These are phyloP conservation scores for Achlya flavicornis DNA, from an alignment of 2,888 invertebrate species.

Conservation along the genomic window DNA sequence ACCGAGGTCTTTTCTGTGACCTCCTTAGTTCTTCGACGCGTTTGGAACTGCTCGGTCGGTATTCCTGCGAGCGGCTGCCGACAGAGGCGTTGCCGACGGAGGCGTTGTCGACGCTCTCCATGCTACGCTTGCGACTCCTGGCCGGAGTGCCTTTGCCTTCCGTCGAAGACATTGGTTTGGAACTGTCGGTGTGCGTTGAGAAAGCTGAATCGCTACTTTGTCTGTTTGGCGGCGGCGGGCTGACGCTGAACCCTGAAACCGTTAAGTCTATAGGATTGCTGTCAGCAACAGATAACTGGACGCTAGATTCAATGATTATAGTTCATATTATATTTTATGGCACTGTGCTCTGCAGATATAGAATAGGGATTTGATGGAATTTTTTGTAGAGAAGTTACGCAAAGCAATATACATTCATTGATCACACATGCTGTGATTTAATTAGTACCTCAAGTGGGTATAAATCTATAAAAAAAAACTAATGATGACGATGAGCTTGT, in stretches of 20 bases:
- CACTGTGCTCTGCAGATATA: background rate
- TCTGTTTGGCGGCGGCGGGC: conserved; percentile 66
- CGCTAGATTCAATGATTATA: too few relatives aligned
- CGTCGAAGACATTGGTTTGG: conserved; percentile 59
- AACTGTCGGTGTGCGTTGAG: conserved; percentile 71
- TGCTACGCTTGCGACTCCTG: conserved; percentile 64
- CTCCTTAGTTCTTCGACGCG: conserved; percentile 65
- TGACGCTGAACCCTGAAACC: conserved; percentile 63
- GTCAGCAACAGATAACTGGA: background rate
- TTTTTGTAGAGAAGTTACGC: too few relatives aligned
- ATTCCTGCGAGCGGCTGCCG: conserved; percentile 61
- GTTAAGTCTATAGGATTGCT: background rate
- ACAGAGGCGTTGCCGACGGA: conserved; percentile 61
- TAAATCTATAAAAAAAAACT: too few relatives aligned
- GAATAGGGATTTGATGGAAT: too few relatives aligned
- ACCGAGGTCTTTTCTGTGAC: conserved; percentile 56
- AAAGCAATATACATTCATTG: too few relatives aligned
- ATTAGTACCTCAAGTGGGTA: too few relatives aligned
- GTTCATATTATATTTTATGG: too few relatives aligned
- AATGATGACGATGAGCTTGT: too few relatives aligned
- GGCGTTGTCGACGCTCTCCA: conserved; percentile 61
- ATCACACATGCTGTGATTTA: too few relatives aligned
- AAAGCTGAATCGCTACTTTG: conserved; percentile 80
- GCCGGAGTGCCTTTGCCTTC: conserved; percentile 57
- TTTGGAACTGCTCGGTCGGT: conserved; percentile 57